Percentiles rank a stretch among this genome's conserved stretches.
Evolutionary conservation across 2,797 vertebrate species (phyloP).

Genomic region (Anas flavirostris): DNA sequence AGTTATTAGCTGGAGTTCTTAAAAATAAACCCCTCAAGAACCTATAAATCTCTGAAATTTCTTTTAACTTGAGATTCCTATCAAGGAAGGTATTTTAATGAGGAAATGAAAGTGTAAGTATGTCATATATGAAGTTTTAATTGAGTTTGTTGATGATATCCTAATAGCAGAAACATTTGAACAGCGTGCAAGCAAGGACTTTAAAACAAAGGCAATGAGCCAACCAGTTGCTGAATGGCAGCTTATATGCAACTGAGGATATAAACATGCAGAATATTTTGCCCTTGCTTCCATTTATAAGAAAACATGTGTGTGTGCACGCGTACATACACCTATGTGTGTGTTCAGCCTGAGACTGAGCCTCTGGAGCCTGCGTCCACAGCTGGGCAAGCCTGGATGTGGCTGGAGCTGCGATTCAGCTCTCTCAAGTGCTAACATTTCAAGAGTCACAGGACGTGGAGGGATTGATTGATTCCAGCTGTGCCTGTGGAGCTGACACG

Average conservation of each 20-base stretch:
- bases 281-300: background rate
- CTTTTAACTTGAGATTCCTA: conserved; percentile 9
- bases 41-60: conserved; percentile 39
- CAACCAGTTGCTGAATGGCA: background rate
- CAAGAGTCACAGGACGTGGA: background rate
- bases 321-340: rapidly evolving
- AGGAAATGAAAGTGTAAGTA: conserved; percentile 24
- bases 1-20: conserved; percentile 15
- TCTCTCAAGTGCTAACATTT: background rate
- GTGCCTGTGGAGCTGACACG: background rate
- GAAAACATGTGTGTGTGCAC: background rate
- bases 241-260: background rate
- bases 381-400: background rate
- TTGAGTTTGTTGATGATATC: conserved; percentile 12
- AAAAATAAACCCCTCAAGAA: background rate
- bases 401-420: background rate
- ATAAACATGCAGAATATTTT: background rate
- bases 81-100: conserved; percentile 44
- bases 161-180: background rate
- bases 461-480: background rate
- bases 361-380: background rate
- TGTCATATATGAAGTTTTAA: conserved; percentile 20
- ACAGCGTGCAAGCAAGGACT: background rate
- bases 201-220: background rate
- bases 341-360: background rate